phyloP scores from a whole-genome alignment of 2,113 vertebrate genomes.

The Antechinus flavipes region DNA sequence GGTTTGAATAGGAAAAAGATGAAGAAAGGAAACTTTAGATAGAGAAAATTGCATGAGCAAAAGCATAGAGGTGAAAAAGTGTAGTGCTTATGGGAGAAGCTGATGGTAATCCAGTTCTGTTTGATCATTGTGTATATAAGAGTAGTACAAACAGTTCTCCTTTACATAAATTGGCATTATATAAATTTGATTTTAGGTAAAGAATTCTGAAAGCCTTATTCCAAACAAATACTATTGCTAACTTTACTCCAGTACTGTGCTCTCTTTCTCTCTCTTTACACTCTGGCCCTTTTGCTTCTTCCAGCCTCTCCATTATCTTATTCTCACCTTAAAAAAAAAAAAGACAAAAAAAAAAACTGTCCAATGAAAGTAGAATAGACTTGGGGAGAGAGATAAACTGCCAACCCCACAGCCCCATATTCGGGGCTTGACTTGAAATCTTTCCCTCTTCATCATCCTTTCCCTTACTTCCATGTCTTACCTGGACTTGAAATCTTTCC shows the following conservation, averaged over 20 bases:
- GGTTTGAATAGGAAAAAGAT: rapidly evolving
- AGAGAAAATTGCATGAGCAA: background rate
- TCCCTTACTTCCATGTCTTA: background rate
- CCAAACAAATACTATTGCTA: background rate
- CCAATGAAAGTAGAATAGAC: background rate
- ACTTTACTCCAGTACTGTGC: background rate
- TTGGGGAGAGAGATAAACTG: background rate
- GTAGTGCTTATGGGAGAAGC: background rate
- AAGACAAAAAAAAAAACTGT: background rate
- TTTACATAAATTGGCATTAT: background rate
- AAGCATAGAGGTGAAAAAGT: background rate
- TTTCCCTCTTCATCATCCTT: background rate
- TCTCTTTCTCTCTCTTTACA: background rate
- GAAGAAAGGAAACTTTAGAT: background rate
- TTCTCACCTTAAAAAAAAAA: background rate
- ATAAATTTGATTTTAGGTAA: background rate
- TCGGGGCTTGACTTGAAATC: background rate
- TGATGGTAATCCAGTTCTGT: background rate
- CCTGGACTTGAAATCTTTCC: background rate
- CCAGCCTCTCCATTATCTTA: background rate
- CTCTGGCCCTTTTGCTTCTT: background rate
- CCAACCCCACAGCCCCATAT: background rate
- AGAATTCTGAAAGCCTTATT: background rate
- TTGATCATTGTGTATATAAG: background rate
- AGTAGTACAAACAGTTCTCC: background rate